Conservation (phyloP, 2,888 invertebrate genomes). For the Geotrupes spiniger region DNA sequence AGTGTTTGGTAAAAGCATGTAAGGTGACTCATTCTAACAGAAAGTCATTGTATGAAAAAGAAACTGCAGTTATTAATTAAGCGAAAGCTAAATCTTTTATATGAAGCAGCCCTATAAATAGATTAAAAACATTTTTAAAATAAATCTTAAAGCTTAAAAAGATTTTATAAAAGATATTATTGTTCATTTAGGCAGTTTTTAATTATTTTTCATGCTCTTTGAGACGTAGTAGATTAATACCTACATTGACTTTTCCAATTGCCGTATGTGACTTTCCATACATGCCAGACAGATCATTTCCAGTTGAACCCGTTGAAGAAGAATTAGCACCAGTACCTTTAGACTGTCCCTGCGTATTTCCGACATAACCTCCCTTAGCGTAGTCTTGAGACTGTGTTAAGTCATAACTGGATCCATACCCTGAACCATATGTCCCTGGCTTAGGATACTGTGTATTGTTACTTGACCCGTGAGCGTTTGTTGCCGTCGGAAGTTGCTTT, state of each 20-base stretch:
- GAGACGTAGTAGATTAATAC: constrained; percentile 45
- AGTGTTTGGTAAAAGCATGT: too few relatives aligned
- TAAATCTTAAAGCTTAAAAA: too few relatives aligned
- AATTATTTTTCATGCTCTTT: too few relatives aligned
- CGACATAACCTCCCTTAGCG: constrained; percentile 54
- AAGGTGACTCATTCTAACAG: too few relatives aligned
- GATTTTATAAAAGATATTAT: too few relatives aligned
- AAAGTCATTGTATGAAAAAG: too few relatives aligned
- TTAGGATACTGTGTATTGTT: constrained; percentile 70
- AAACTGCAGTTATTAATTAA: too few relatives aligned
- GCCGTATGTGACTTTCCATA: constrained; percentile 86
- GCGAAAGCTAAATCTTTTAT: too few relatives aligned
- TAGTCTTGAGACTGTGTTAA: constrained; percentile 52
- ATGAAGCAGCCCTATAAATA: too few relatives aligned
- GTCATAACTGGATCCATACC: constrained; percentile 67
- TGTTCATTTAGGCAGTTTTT: too few relatives aligned
- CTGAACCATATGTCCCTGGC: constrained; percentile 55
- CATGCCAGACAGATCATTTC: constrained; percentile 78
- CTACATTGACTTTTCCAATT: constrained; percentile 86
- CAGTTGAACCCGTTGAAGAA: constrained; percentile 50
- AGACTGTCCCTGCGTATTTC: constrained; percentile 51
- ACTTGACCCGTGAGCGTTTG: constrained; percentile 67
- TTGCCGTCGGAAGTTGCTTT: constrained; percentile 69
- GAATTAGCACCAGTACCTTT: constrained; percentile 46
- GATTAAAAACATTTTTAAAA: too few relatives aligned